These are phyloP conservation scores for Pseudomyrmex sp. DNA, from an alignment of 1,140 invertebrate species.

Conservation along the genomic window DNA sequence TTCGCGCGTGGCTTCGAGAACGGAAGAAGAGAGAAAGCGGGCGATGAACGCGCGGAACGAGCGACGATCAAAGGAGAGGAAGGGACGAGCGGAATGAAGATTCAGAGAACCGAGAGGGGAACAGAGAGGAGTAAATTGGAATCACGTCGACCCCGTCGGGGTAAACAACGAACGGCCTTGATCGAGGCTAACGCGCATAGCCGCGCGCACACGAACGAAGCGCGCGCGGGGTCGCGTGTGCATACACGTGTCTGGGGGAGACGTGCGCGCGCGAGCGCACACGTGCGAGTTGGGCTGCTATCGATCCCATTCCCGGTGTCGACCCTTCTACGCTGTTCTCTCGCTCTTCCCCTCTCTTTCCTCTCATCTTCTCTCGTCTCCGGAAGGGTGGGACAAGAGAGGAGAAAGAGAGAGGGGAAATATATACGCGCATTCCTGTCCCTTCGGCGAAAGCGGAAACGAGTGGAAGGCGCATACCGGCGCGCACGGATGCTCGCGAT, in stretches of 20 bases:
- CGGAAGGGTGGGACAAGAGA: too few species aligned
- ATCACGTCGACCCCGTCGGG: slow-evolving; percentile 65
- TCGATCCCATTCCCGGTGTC: slow-evolving; percentile 59
- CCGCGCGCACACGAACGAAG: slow-evolving; percentile 46
- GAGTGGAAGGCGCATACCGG: slow-evolving; percentile 53
- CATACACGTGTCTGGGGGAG: slow-evolving; percentile 14
- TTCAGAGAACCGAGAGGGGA: not conserved
- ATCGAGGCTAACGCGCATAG: slow-evolving; percentile 65
- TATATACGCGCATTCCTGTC: slow-evolving; percentile 49
- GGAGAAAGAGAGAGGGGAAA: not conserved
- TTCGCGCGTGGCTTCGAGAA: slow-evolving; percentile 24
- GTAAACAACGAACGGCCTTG: slow-evolving; percentile 72
- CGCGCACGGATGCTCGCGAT: slow-evolving; percentile 25
- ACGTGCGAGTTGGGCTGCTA: slow-evolving; percentile 47
- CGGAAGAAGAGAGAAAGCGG: slow-evolving; percentile 5
- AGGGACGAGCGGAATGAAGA: not conserved
- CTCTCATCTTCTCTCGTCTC: slow-evolving; percentile 6
- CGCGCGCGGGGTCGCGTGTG: slow-evolving; percentile 29
- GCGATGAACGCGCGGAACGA: not conserved
- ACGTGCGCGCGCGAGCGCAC: slow-evolving; percentile 25
- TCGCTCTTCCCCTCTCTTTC: not conserved
- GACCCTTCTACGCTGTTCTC: slow-evolving; percentile 37
- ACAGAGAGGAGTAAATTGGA: slow-evolving; percentile 63
- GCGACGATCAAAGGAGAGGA: too few species aligned
- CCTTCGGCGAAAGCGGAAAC: slow-evolving; percentile 52